Evolutionary conservation across 2,888 invertebrate genomes (phyloP), one percentile per base, ranked within the genome.

Genomic region (Pollenia griseotomentosa): DNA sequence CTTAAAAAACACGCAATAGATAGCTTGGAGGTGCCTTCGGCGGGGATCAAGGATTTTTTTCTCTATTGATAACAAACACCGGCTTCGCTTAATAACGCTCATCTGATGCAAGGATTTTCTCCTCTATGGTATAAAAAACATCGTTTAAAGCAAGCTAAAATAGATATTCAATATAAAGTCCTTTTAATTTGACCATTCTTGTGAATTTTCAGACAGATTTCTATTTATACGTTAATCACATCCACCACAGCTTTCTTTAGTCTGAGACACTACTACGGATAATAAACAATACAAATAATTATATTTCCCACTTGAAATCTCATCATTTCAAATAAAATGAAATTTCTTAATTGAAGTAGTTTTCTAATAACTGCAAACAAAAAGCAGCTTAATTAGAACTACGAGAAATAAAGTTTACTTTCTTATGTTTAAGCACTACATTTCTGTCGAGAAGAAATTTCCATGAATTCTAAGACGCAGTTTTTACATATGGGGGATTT

Each of bases 331-430:
- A 81, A 66, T 77, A 66, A 57, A 71, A 73, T 74, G 68, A 81
- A 84, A 82, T 82, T 82, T 87, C 81, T 79, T 87, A 84, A 87
- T 84, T 87, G 81, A 87, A 84, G 87, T 78, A 70, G 81, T 79
- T 71, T 80, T 82, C 59, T 8, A 46, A 33, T 6, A 33, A 33
- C 33, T 33, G 33, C 33, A 33, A 33, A 0, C 4, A 33, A 33
- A 0, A 0, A 9, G 40, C 33, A 79, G 65, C 55, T n/a, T n/a
- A 68, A 8, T 19, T 11, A 73, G 19, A 14, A 70, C 14, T 16
- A 16, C 19, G 11, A 10, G 12, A 23, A 46, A n/a, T n/a, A 61
- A 81, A 57, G n/a, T 80, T 80, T 63, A 65, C 63, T 81, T 74
- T 57, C 33, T 63, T 63, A 44, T 59, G 11, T 51, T 53, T 65